Percentiles rank a stretch among this genome's conserved stretches.
phyloP scores from a whole-genome alignment of 2,113 vertebrate species.

The Seriola dumerili region DNA sequence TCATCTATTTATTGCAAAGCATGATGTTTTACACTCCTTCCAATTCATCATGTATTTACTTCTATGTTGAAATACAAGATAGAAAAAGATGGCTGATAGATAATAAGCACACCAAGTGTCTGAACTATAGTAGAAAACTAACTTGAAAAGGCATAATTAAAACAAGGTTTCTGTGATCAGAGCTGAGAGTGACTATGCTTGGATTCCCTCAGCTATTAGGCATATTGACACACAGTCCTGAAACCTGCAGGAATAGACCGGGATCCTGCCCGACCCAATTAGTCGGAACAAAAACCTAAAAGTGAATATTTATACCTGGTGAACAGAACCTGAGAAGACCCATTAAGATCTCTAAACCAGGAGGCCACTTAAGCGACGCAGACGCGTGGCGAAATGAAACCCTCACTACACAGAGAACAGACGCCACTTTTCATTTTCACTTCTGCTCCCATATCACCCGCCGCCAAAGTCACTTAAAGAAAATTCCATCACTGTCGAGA shows the following conservation, averaged over 20 bases:
- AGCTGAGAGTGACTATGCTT: not conserved
- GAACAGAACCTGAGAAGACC: not conserved
- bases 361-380: not conserved
- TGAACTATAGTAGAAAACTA: too few relatives aligned
- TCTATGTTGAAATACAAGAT: too few relatives aligned
- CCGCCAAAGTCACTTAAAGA: slow-evolving; percentile 2
- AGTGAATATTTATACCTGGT: not conserved
- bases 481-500: slow-evolving; percentile 29
- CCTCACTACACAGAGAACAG: not conserved
- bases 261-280: not conserved
- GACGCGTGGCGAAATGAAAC: not conserved
- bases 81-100: too few relatives aligned
- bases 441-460: slow-evolving; percentile 9
- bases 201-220: too few relatives aligned
- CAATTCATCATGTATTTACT: too few relatives aligned
- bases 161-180: too few relatives aligned
- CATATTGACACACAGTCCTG: too few relatives aligned
- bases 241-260: not conserved
- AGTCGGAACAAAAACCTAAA: not conserved
- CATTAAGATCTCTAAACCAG: not conserved
- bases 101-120: too few relatives aligned
- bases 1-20: too few relatives aligned
- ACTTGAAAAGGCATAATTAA: too few relatives aligned
- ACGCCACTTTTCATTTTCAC: slow-evolving; percentile 17
- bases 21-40: too few relatives aligned